Conservation (phyloP, 2,888 invertebrate genomes). For the Acleris literana region DNA sequence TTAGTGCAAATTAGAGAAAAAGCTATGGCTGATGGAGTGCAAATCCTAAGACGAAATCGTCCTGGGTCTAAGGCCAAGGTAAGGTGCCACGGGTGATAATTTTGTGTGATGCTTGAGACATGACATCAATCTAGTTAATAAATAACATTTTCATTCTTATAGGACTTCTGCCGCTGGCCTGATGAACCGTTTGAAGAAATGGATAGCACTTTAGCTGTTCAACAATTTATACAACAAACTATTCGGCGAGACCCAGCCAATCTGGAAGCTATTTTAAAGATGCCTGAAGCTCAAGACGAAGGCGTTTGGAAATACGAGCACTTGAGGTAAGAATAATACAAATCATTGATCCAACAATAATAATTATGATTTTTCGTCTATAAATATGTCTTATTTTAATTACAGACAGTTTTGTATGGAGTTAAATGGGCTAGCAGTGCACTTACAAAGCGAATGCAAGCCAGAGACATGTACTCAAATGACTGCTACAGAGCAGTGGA, state of each 20-base stretch:
- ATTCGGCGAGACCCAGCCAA: constrained; percentile 96
- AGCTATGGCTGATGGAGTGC: constrained; percentile 93
- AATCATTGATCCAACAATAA: neutral
- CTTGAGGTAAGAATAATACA: constrained; percentile 86
- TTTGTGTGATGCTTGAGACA: neutral
- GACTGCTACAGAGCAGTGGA: constrained; percentile 99
- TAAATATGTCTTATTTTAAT: constrained; percentile 36
- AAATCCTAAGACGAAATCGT: constrained; percentile 93
- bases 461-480: constrained; percentile 99
- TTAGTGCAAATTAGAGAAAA: constrained; percentile 3
- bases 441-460: constrained; percentile 97
- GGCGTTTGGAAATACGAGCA: constrained; percentile 99
- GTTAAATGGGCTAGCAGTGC: constrained; percentile 98
- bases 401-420: constrained; percentile 99
- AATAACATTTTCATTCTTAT: constrained; percentile 39
- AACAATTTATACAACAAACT: constrained; percentile 99
- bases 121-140: neutral
- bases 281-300: constrained; percentile 98
- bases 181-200: constrained; percentile 99
- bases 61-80: constrained; percentile 96
- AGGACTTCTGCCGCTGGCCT: constrained; percentile 99
- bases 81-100: constrained; percentile 41
- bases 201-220: constrained; percentile 99
- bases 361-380: no score
- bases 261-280: constrained; percentile 96